These are phyloP conservation scores for Ceryle rudis DNA, from an alignment of 2,797 vertebrate genomes.

Conservation along the genomic window DNA sequence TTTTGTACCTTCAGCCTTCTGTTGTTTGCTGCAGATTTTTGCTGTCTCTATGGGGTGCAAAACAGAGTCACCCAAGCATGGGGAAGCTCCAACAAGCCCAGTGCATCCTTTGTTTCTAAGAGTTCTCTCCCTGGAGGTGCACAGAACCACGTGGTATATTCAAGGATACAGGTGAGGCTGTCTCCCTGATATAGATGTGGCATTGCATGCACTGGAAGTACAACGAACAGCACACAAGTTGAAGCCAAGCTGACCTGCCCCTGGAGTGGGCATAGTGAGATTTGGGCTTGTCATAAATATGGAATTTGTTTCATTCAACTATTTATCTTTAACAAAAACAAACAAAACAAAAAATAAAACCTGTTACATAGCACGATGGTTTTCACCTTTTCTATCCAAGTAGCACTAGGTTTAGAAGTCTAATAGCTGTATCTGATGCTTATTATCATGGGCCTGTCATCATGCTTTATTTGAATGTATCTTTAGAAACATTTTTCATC, in stretches of 20 bases:
- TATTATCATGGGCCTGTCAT: background rate
- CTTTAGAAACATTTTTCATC: background rate
- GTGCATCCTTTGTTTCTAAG: background rate
- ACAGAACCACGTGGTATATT: no score
- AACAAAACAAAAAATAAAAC: no score
- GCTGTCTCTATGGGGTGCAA: background rate
- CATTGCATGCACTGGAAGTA: background rate
- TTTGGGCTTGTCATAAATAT: background rate
- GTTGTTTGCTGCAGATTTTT: background rate
- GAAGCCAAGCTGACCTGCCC: background rate
- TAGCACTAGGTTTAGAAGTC: background rate
- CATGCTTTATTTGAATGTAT: background rate
- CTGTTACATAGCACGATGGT: background rate
- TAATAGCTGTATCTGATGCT: background rate
- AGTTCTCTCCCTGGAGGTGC: rapidly evolving
- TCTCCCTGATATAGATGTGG: rapidly evolving
- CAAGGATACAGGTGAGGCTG: background rate
- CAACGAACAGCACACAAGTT: background rate
- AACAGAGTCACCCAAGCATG: background rate
- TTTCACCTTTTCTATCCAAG: background rate
- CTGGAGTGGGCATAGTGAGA: background rate
- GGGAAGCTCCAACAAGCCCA: background rate
- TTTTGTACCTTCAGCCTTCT: background rate
- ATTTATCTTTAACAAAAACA: background rate
- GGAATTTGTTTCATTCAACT: background rate